These are phyloP conservation scores for Oncorhynchus masou DNA, from an alignment of 2,113 vertebrate genomes.

Conservation along the genomic window DNA sequence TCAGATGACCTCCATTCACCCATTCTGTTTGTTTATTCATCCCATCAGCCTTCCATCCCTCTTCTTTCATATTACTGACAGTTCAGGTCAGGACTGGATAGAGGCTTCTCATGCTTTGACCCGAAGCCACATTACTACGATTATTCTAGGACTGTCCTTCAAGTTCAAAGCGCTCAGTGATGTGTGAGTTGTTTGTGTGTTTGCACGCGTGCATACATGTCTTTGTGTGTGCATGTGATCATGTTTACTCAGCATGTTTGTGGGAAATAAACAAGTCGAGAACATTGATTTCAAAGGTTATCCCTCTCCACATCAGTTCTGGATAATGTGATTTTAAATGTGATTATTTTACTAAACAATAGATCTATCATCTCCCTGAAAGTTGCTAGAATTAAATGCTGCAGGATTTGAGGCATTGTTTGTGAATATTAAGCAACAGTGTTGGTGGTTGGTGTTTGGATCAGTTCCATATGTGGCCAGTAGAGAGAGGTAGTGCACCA, in stretches of 20 bases:
- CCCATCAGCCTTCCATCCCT: too few species aligned
- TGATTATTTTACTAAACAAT: constrained; percentile 33
- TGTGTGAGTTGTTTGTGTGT: constrained; percentile 5
- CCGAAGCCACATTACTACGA: background rate
- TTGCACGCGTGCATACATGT: background rate
- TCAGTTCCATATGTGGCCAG: background rate
- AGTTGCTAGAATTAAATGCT: background rate
- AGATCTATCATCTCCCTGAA: constrained; percentile 16
- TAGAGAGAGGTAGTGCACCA: background rate
- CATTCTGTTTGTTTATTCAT: too few species aligned
- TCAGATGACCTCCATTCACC: background rate
- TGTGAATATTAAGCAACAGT: background rate
- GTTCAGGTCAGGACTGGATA: background rate
- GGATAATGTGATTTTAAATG: constrained; percentile 32
- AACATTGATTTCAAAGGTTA: background rate
- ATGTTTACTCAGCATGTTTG: constrained; percentile 25
- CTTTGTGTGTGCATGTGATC: background rate
- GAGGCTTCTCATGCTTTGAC: background rate
- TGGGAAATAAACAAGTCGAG: constrained; percentile 10
- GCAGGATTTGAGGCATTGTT: background rate
- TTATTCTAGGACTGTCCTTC: background rate
- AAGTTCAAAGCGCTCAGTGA: background rate
- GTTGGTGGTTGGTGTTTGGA: constrained; percentile 7
- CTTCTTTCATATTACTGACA: background rate
- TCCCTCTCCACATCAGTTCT: constrained; percentile 17